phyloP scores from a whole-genome alignment of 2,113 vertebrate species.

The Xenus cinereus region DNA sequence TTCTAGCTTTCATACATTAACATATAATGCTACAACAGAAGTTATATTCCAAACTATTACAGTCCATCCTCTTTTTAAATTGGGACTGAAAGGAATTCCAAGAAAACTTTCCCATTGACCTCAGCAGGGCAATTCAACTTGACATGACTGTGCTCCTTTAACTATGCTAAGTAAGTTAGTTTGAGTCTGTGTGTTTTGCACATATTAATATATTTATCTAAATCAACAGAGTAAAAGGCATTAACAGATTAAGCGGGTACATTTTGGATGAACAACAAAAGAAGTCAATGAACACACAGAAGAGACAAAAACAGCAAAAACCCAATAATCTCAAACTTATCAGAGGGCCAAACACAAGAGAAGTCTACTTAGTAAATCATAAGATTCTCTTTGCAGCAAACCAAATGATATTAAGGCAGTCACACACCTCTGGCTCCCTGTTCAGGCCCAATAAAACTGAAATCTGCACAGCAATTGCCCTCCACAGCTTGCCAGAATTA shows the following conservation, averaged over 20 bases:
- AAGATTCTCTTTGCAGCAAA: background rate
- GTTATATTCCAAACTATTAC: background rate
- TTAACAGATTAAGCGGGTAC: background rate
- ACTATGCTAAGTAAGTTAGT: background rate
- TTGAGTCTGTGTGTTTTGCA: background rate
- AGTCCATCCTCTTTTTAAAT: background rate
- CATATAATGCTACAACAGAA: background rate
- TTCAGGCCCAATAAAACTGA: background rate
- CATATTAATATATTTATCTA: constrained; percentile 27
- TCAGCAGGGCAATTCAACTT: background rate
- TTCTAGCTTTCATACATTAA: background rate
- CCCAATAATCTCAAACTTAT: background rate
- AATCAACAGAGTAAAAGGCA: constrained; percentile 47
- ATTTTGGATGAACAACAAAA: background rate
- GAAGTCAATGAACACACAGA: background rate
- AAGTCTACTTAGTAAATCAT: background rate
- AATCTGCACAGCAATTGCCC: background rate
- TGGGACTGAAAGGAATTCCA: background rate
- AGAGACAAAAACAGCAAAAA: background rate
- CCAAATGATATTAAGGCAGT: background rate
- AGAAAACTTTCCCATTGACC: background rate
- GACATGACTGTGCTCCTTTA: background rate
- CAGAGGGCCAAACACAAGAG: background rate
- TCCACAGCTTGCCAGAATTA: background rate
- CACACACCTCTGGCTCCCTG: background rate